These are phyloP conservation scores for Hylia prasina DNA, from an alignment of 2,113 vertebrate genomes.

Conservation along the genomic window DNA sequence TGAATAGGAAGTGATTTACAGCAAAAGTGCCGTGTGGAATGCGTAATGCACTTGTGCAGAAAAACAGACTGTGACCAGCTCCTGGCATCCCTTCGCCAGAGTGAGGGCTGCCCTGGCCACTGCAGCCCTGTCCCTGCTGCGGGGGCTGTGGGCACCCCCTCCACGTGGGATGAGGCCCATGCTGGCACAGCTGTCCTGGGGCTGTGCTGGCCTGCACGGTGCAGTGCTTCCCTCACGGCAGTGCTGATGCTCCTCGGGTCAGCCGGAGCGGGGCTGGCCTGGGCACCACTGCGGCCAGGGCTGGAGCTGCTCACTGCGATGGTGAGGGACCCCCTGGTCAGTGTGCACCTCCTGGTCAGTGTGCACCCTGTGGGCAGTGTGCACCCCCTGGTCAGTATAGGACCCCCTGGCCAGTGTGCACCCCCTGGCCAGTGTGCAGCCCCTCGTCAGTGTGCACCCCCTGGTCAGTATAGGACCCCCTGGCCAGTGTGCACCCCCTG, in stretches of 20 bases:
- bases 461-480: background rate
- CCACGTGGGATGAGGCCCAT: fast-evolving
- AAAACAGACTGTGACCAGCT: background rate
- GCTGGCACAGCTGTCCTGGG: background rate
- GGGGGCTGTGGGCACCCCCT: background rate
- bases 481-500: background rate
- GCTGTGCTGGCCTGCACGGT: fast-evolving
- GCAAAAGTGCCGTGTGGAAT: slow-evolving; percentile 14
- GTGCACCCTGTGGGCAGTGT: fast-evolving
- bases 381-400: fast-evolving
- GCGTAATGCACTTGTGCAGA: slow-evolving; percentile 12
- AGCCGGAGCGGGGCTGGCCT: fast-evolving
- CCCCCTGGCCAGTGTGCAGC: background rate
- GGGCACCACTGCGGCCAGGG: fast-evolving
- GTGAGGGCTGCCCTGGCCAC: background rate
- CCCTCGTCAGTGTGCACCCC: background rate
- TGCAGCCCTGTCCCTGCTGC: background rate
- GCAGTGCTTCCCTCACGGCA: fast-evolving
- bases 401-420: background rate
- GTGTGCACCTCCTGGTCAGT: background rate
- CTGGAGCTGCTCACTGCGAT: fast-evolving
- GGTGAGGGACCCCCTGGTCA: fast-evolving
- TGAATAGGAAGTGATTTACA: slow-evolving; percentile 67
- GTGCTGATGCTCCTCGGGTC: fast-evolving
- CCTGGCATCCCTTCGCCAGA: background rate